phyloP scores from a whole-genome alignment of 2,888 invertebrate species.

The Syrphus vitripennis region DNA sequence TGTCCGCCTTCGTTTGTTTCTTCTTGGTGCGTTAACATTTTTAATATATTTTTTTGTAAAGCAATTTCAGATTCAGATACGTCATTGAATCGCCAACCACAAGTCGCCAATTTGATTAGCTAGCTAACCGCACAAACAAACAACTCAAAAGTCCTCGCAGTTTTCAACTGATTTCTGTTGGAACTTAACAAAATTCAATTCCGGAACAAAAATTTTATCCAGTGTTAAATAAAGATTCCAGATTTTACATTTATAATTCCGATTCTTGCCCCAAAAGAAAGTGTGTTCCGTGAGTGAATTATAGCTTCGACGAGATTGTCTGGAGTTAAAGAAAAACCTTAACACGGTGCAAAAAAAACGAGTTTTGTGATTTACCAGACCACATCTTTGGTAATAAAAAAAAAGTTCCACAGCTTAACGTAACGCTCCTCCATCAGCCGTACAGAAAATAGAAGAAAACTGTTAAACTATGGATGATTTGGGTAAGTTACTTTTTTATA shows the following conservation, averaged over 20 bases:
- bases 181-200: not conserved
- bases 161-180: not conserved
- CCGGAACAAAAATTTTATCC: not conserved
- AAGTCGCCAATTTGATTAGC: conserved; percentile 26
- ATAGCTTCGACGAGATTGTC: conserved; percentile 29
- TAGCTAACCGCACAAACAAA: not conserved
- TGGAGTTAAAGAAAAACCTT: conserved; percentile 10
- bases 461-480: conserved; percentile 54
- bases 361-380: conserved; percentile 59
- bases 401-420: not conserved
- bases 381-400: not conserved
- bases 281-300: conserved; percentile 17
- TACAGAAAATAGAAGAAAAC: not conserved
- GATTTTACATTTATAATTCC: not conserved
- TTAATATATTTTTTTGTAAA: conserved; percentile 17
- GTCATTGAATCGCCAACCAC: conserved; percentile 39
- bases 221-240: not conserved
- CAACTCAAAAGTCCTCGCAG: conserved; percentile 14
- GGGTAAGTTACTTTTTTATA: conserved; percentile 34
- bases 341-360: conserved; percentile 44
- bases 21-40: conserved; percentile 36
- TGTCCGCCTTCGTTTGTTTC: conserved; percentile 46
- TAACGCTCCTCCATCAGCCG: not conserved
- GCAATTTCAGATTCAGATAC: conserved; percentile 60
- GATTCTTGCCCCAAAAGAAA: not conserved